phyloP scores from a whole-genome alignment of 2,888 invertebrate genomes.

The Norana najaformis region DNA sequence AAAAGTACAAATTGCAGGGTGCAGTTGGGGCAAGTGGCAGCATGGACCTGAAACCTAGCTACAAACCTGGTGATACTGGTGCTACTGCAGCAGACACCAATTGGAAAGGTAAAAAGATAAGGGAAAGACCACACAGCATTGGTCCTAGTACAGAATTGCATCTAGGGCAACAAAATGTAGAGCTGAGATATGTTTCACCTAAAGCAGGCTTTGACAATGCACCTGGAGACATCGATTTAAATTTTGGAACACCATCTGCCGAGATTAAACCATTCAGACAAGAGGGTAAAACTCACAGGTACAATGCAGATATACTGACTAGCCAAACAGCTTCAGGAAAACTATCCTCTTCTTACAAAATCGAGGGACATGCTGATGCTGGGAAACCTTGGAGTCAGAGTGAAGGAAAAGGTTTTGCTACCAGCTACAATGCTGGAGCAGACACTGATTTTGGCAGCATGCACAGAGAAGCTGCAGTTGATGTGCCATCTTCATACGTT shows the following conservation, averaged over 20 bases:
- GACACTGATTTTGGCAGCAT: background rate
- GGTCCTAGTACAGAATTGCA: background rate
- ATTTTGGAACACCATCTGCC: background rate
- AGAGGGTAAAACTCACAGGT: background rate
- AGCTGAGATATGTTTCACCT: background rate
- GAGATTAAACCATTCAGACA: background rate
- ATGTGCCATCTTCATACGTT: background rate
- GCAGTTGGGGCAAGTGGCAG: background rate
- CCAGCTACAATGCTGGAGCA: background rate
- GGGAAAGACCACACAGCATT: background rate
- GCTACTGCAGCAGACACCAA: background rate
- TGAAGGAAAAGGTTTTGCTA: background rate
- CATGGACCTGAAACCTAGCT: background rate
- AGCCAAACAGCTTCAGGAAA: background rate
- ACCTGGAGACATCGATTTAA: conserved; percentile 18
- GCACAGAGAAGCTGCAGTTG: conserved; percentile 9
- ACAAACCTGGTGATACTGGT: background rate
- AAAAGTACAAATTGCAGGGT: background rate
- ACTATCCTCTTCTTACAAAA: background rate
- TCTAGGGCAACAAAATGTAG: conserved; percentile 7
- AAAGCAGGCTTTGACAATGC: background rate
- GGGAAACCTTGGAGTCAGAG: background rate
- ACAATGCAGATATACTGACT: background rate
- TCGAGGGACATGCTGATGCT: background rate
- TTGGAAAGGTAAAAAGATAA: background rate